phyloP scores from a whole-genome alignment of 2,797 vertebrate genomes.

The Lateolabrax maculatus region DNA sequence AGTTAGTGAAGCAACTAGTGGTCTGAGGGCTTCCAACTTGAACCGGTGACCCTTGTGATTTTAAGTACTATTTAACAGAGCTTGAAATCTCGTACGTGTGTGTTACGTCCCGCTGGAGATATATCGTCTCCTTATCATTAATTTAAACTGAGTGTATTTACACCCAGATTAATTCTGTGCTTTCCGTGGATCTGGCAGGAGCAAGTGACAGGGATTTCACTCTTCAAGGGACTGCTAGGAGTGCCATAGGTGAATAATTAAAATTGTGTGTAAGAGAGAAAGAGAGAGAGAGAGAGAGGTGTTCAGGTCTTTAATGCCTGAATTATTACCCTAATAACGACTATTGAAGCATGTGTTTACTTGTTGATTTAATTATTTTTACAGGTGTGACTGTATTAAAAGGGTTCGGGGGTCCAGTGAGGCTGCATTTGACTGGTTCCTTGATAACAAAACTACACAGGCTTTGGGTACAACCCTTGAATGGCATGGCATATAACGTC shows the following conservation, averaged over 20 bases:
- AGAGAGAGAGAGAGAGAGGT: too few relatives aligned
- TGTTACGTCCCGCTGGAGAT: not conserved
- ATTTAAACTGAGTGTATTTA: conserved; percentile 1
- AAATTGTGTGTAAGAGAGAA: too few relatives aligned
- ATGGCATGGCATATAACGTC: too few relatives aligned
- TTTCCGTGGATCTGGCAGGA: not conserved
- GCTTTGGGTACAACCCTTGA: not conserved
- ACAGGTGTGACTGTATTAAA: not conserved
- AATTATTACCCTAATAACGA: not conserved
- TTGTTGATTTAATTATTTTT: not conserved
- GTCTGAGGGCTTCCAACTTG: not conserved
- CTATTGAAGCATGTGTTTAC: not conserved
- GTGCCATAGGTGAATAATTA: not conserved
- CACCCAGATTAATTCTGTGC: not conserved
- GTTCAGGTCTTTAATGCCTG: not conserved
- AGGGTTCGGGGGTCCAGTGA: not conserved
- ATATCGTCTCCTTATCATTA: not conserved
- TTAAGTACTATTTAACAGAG: not conserved
- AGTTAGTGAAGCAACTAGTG: not conserved
- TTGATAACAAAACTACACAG: not conserved
- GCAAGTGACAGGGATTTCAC: not conserved
- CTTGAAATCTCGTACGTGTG: not conserved
- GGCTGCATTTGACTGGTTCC: too few relatives aligned
- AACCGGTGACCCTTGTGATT: not conserved
- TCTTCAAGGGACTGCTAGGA: not conserved